These are phyloP conservation scores for Cheilosia variabilis DNA, from an alignment of 2,888 invertebrate genomes.

Conservation along the genomic window DNA sequence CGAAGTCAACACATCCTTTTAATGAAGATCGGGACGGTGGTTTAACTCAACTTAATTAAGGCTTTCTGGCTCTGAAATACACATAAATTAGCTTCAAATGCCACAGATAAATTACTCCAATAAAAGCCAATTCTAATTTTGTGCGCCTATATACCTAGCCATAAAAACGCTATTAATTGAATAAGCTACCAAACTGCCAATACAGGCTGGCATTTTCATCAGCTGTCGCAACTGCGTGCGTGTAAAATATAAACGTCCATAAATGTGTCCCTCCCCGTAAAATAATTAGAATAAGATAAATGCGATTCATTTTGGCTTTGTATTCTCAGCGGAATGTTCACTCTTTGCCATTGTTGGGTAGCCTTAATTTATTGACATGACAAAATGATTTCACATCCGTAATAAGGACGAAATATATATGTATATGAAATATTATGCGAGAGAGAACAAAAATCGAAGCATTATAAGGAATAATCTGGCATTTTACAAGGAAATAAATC, in stretches of 20 bases:
- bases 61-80: conserved; percentile 5
- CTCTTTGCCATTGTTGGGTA: too few relatives aligned
- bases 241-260: conserved; percentile 7
- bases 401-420: too few relatives aligned
- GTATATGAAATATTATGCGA: too few relatives aligned
- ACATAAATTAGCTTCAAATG: conserved; percentile 16
- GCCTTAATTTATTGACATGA: too few relatives aligned
- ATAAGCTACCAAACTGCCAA: conserved; percentile 33
- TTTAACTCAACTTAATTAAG: conserved; percentile 28
- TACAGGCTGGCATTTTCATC: background rate
- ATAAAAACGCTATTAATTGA: conserved; percentile 31
- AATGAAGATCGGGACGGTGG: background rate
- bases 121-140: conserved; percentile 37
- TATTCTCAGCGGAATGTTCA: too few relatives aligned
- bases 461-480: too few relatives aligned
- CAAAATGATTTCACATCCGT: too few relatives aligned
- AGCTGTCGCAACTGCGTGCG: conserved; percentile 31
- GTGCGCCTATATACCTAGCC: conserved; percentile 6
- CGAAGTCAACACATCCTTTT: background rate
- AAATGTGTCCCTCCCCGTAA: background rate
- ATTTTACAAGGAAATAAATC: too few relatives aligned
- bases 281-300: background rate
- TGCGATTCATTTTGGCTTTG: background rate
- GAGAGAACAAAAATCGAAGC: too few relatives aligned
- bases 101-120: conserved; percentile 13